These are phyloP conservation scores for Alviniconcha strummeri DNA, from an alignment of 2,888 invertebrate genomes.

Conservation along the genomic window DNA sequence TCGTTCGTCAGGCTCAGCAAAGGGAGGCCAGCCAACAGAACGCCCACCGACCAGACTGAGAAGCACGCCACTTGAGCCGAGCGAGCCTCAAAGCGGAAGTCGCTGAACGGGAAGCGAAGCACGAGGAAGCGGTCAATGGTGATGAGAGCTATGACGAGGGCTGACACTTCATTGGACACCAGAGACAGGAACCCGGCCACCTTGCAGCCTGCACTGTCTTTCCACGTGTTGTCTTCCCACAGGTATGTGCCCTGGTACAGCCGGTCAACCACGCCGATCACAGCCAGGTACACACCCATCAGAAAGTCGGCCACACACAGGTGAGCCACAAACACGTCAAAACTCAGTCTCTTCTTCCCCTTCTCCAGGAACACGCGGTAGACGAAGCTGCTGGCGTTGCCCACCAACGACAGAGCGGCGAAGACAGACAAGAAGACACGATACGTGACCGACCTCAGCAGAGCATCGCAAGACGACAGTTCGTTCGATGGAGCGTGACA, in stretches of 20 bases:
- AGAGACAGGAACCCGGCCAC: slow-evolving; percentile 52
- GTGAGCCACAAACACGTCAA: slow-evolving; percentile 36
- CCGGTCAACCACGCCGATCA: slow-evolving; percentile 11
- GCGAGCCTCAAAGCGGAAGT: slow-evolving; percentile 48
- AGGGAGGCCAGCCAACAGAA: slow-evolving; percentile 26
- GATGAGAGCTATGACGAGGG: slow-evolving; percentile 54
- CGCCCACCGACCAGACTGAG: slow-evolving; percentile 58
- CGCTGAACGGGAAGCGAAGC: slow-evolving; percentile 77
- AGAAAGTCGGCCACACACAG: slow-evolving; percentile 40
- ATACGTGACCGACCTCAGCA: slow-evolving; percentile 19
- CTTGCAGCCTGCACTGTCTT: slow-evolving; percentile 46
- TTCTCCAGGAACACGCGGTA: slow-evolving; percentile 21
- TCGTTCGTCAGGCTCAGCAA: background rate
- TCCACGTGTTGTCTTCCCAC: slow-evolving; percentile 51
- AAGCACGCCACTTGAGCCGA: slow-evolving; percentile 50
- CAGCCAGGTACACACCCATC: slow-evolving; percentile 39
- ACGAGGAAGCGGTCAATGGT: slow-evolving; percentile 80
- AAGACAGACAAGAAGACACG: slow-evolving; percentile 14
- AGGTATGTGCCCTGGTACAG: slow-evolving; percentile 45
- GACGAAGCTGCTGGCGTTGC: slow-evolving; percentile 23
- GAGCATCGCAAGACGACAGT: slow-evolving; percentile 24
- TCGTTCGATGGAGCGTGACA: slow-evolving; percentile 22
- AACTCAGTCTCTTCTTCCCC: slow-evolving; percentile 5
- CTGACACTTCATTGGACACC: slow-evolving; percentile 79
- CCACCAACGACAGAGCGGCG: slow-evolving; percentile 21